Base-by-base conservation (phyloP, 1,140 invertebrate species). In the Drosophila biarmipes region DNA sequence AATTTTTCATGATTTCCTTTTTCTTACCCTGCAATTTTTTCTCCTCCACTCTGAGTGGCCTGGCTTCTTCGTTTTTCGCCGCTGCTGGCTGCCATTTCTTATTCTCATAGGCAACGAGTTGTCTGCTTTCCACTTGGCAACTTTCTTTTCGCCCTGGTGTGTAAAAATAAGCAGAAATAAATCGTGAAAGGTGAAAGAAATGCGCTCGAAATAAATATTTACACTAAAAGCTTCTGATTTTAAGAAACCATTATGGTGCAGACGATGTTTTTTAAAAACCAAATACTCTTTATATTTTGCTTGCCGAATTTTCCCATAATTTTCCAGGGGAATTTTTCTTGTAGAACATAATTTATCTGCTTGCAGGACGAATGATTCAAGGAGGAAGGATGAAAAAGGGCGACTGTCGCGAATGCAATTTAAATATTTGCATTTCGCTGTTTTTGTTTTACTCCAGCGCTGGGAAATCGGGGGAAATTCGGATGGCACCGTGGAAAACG, bases 341-440 rank as follows among this genome's bases (percentile, higher is more conserved):
- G 86, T 74, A 73, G 69, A 82, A 86, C 75, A 87, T 82, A 82
- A 80, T 80, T 90, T 90, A 86, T 90, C 86, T 90, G 86, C 82
- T 90, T 86, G 87, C 67, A 69, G 72, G 87, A 80, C 64, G 72
- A 82, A 80, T 82, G 76, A 90, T 90, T 90, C 77, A 86, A 90
- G 87, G 86, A 77, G 29, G n/a, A n/a, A 51, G 17, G 17, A 31
- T 8, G 7, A 19, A 6, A 21, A 4, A 48, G 40, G 53, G 76
- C 81, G 80, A 85, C 73, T 78, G 77, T 77, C 62, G 81, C 81
- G 81, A 85, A 85, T 85, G 81, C 81, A 85, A 86, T 85, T 85
- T 85, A 85, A 86, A 85, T 85, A 85, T 85, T 85, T 85, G 81
- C 81, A 85, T 85, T 85, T 86, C 40, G n/a, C 27, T 55, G 40